Evolutionary conservation across 1,140 invertebrate species (phyloP).

Genomic region (Drosophila cardini): DNA sequence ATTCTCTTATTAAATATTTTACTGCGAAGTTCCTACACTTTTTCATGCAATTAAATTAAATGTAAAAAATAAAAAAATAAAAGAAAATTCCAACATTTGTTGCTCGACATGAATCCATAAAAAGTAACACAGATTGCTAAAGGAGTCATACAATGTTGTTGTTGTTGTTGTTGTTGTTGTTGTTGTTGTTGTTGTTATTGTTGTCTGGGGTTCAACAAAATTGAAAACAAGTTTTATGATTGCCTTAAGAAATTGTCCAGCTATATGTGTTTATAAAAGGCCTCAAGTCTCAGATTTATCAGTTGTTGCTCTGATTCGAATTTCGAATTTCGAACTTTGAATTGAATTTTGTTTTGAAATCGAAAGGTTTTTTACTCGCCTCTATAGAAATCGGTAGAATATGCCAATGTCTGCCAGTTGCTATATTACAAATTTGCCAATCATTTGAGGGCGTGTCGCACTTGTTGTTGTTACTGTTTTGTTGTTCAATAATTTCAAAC

Average conservation of each 20-base stretch:
- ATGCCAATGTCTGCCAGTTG: slow-evolving; percentile 3
- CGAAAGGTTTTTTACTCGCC: slow-evolving; percentile 13
- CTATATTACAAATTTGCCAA: slow-evolving; percentile 5
- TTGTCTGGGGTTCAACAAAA: too few species aligned
- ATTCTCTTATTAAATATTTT: neutral
- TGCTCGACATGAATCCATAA: neutral
- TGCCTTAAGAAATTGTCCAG: slow-evolving; percentile 17
- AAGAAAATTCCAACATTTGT: slow-evolving; percentile 3
- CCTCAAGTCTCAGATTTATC: slow-evolving; percentile 1
- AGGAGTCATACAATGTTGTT: neutral
- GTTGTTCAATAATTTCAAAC: slow-evolving; percentile 1
- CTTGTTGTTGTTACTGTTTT: slow-evolving; percentile 8
- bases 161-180: slow-evolving; percentile 1
- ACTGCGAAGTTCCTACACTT: neutral
- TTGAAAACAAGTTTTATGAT: slow-evolving; percentile 18
- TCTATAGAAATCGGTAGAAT: slow-evolving; percentile 24
- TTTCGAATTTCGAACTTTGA: too few species aligned
- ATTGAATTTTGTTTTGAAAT: slow-evolving; percentile 31
- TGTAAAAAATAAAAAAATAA: neutral
- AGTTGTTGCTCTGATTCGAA: slow-evolving; percentile 16
- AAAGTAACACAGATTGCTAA: neutral
- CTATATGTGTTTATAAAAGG: slow-evolving; percentile 3
- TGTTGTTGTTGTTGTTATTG: slow-evolving; percentile 9
- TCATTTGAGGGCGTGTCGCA: slow-evolving; percentile 13
- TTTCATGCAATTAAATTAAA: slow-evolving; percentile 1